Base-by-base conservation (phyloP, 2,797 vertebrate species). In the Melanogrammus aeglefinus region DNA sequence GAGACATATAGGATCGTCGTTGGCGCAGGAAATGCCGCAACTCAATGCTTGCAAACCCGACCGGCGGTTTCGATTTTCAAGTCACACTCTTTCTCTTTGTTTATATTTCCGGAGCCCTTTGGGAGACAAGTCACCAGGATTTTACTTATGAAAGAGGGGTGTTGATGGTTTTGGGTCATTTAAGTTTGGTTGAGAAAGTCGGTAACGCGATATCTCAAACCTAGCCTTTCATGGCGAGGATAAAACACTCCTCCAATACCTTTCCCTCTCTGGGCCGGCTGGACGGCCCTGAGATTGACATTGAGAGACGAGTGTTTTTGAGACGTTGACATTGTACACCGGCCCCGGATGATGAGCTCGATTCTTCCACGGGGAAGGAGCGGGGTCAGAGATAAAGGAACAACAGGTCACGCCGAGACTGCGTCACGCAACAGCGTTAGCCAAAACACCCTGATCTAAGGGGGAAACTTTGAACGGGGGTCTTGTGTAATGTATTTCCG, bases 41-140 rank as follows among this genome's bases (percentile, higher is more conserved):
- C 44, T 70, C 21, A 76, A 76, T 38, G 63, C 63, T n/a, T 71
- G 83, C 79, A 84, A 91, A 85, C 83, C 83, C 83, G 88, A 85
- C 80, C 86, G 4, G 3, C 79, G 83, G 82, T 85, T 86, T 86
- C 81, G 75, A 73, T 92, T 69, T 90, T 84, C 83, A 79, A 80
- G 81, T 87, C 88, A 87, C 72, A 63, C 83, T 82, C 31, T 66
- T 72, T 24, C 12, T 24, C n/a, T 29, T 29, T 71, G 69, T 71
- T 7, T 31, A 35, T 33, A 35, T 31, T 31, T 72, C 70, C 14
- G 24, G 63, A 69, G 63, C 21, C 3, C 63, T 27, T 13, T 27
- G 2, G 63, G 63, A 3, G 24, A 27, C 63, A 27, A 3, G 63
- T 69, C 10, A 27, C 57, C n/a, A 6, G 1, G 57, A 69, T 10